Evolutionary conservation across 2,113 vertebrate genomes (phyloP).

Genomic region (Leucopternis melanops): DNA sequence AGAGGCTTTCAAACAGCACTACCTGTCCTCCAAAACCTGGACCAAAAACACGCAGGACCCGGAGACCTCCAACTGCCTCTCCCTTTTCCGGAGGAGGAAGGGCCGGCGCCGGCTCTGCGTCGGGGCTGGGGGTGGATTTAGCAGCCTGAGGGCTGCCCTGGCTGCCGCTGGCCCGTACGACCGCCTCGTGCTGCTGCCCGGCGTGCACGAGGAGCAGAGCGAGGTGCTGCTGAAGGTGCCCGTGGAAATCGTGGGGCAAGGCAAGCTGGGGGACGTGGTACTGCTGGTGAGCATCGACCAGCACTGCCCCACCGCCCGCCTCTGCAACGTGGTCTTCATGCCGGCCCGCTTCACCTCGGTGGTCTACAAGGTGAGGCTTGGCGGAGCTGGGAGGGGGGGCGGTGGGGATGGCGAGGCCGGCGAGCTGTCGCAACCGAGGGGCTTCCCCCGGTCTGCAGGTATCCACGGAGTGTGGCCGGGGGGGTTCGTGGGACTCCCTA

Average conservation of each 20-base stretch:
- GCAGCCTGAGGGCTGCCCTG: conserved; percentile 80
- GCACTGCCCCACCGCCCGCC: conserved; percentile 81
- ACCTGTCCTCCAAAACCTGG: conserved; percentile 82
- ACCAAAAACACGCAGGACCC: conserved; percentile 76
- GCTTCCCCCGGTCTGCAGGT: accelerated
- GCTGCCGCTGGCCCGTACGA: conserved; percentile 77
- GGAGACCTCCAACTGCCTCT: conserved; percentile 80
- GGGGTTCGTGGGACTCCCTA: not conserved
- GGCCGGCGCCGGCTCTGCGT: conserved; percentile 77
- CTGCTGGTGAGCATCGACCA: conserved; percentile 85
- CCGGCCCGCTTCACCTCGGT: conserved; percentile 84
- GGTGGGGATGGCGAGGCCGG: accelerated
- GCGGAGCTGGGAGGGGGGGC: accelerated
- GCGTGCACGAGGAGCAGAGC: conserved; percentile 83
- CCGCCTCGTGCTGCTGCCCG: conserved; percentile 77
- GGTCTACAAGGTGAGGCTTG: conserved; percentile 82
- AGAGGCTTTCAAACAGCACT: conserved; percentile 82
- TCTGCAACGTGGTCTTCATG: conserved; percentile 87
- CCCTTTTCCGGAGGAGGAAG: conserved; percentile 78
- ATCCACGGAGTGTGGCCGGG: accelerated
- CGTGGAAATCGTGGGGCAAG: conserved; percentile 81
- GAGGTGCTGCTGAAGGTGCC: conserved; percentile 84
- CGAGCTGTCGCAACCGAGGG: accelerated
- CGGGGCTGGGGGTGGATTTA: conserved; percentile 71
- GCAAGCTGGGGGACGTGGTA: conserved; percentile 77